A percentile compares a stretch with the other conserved stretches of the same genome.
Conservation (phyloP, 2,888 invertebrate species). For the Nematopogon swammerdamellus region DNA sequence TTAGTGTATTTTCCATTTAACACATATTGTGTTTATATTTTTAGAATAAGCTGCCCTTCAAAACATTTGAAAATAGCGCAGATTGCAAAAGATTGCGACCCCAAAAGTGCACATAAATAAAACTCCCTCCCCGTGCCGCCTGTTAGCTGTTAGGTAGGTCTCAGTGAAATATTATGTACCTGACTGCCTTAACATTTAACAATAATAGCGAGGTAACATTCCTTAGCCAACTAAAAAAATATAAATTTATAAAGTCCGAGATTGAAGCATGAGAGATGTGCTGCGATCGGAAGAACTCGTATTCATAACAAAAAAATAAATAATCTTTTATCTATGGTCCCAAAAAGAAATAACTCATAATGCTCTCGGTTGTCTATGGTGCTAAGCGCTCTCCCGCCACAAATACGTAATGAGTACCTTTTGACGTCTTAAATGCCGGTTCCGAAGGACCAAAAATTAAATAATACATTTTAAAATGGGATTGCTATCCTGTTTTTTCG, state of each 20-base stretch:
- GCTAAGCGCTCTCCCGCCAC: constrained; percentile 39
- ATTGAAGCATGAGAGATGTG: background rate
- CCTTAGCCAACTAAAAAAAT: background rate
- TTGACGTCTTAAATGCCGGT: constrained; percentile 55
- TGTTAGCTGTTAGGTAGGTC: no score
- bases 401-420: constrained; percentile 55
- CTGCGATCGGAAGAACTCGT: background rate
- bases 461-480: constrained; percentile 58
- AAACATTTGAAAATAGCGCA: no score
- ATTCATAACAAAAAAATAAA: background rate
- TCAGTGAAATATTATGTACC: background rate
- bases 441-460: constrained; percentile 37
- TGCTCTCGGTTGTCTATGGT: constrained; percentile 26
- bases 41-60: no score
- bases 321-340: no score
- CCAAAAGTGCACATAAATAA: background rate
- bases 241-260: background rate
- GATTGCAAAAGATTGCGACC: background rate
- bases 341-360: background rate
- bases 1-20: no score
- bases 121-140: background rate
- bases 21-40: no score
- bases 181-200: background rate
- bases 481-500: constrained; percentile 53
- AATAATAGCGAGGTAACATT: background rate